Conservation (phyloP, 2,888 invertebrate species). For the Rotaria socialis region DNA sequence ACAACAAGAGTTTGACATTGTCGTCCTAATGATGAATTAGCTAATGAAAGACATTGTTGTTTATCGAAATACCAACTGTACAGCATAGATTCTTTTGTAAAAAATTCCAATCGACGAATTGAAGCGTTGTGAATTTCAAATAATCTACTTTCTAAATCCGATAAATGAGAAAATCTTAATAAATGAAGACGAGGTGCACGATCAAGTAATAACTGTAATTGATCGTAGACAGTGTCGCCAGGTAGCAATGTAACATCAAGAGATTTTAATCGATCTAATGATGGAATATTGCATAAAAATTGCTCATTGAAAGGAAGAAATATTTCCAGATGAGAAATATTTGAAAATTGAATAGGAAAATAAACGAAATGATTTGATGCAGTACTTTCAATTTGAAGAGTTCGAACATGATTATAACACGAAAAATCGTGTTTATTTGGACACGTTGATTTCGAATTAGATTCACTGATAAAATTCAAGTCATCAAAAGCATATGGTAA, state of each 20-base stretch:
- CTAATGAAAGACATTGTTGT: neutral
- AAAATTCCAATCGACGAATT: neutral
- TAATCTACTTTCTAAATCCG: neutral
- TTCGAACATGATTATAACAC: neutral
- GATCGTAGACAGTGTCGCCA: neutral
- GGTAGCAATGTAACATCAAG: neutral
- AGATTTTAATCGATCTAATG: neutral
- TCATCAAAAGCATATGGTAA: neutral
- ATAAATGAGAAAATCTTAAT: conserved; percentile 16
- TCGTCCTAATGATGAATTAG: neutral
- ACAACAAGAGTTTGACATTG: neutral
- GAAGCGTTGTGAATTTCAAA: neutral
- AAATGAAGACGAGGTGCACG: neutral
- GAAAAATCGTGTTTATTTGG: neutral
- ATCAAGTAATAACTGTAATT: neutral
- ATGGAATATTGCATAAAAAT: neutral
- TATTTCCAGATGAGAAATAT: neutral
- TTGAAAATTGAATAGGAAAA: neutral
- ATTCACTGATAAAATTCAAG: neutral
- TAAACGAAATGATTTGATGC: neutral
- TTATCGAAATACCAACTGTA: neutral
- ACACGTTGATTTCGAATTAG: neutral
- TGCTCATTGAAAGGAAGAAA: neutral
- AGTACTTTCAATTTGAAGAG: neutral
- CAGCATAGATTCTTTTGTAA: neutral